phyloP scores from a whole-genome alignment of 2,113 vertebrate species.

The Scytalopus superciliaris region DNA sequence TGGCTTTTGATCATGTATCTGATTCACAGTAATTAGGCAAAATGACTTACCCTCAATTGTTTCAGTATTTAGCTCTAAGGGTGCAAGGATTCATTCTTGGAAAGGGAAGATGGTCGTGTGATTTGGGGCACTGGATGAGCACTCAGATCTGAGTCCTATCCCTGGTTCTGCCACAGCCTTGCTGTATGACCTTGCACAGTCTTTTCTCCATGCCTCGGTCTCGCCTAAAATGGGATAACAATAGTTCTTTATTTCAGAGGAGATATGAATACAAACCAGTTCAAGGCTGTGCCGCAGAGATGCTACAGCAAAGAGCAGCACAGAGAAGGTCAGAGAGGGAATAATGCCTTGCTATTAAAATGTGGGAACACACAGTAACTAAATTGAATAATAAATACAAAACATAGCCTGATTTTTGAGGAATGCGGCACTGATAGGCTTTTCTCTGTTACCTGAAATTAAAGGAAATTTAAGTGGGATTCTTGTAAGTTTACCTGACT shows the following conservation, averaged over 20 bases:
- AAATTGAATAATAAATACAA: not conserved
- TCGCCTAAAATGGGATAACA: slow-evolving; percentile 64
- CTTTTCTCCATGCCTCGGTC: slow-evolving; percentile 49
- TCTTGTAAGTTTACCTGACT: not conserved
- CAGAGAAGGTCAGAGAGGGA: not conserved
- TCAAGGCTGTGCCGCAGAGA: not conserved
- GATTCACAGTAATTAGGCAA: slow-evolving; percentile 20
- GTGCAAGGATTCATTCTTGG: slow-evolving; percentile 55
- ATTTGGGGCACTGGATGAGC: slow-evolving; percentile 63
- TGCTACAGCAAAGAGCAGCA: not conserved
- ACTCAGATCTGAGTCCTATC: slow-evolving; percentile 63
- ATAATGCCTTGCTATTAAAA: not conserved
- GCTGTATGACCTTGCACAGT: slow-evolving; percentile 65
- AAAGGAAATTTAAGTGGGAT: not conserved
- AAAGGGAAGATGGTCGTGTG: slow-evolving; percentile 61
- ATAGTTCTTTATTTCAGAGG: slow-evolving; percentile 66
- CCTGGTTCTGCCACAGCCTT: slow-evolving; percentile 56
- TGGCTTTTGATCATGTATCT: not conserved
- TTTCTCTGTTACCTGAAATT: not conserved
- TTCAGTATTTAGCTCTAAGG: slow-evolving; percentile 56
- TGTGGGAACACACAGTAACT: not conserved
- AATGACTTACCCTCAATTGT: slow-evolving; percentile 49
- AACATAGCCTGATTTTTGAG: not conserved
- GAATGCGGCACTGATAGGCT: not conserved
- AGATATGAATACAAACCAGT: not conserved